These are phyloP conservation scores for Porites evermanni DNA, from an alignment of 92 coral and sea anemone species.

Conservation along the genomic window DNA sequence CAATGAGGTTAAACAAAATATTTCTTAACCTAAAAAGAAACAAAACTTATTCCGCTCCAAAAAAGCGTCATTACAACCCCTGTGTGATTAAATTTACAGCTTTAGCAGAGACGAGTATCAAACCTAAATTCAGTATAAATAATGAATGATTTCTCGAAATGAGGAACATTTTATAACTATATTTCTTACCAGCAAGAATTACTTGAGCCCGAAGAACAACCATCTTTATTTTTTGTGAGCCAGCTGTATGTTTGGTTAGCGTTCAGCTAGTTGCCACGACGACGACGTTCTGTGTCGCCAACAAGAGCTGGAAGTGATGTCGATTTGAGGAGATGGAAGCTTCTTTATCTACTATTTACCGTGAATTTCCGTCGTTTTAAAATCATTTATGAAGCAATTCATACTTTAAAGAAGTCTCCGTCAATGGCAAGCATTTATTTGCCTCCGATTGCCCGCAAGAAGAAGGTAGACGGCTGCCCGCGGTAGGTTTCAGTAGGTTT, in stretches of 20 bases:
- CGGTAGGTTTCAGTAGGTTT: conserved; percentile 89
- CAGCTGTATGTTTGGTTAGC: conserved; percentile 37
- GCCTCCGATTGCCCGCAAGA: conserved; percentile 97
- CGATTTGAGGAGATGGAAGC: not conserved
- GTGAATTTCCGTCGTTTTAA: not conserved
- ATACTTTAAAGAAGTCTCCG: not conserved
- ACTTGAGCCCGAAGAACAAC: conserved; percentile 94
- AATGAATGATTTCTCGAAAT: not conserved
- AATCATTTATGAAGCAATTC: not conserved
- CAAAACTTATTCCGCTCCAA: too few relatives aligned
- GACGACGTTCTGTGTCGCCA: conserved; percentile 11
- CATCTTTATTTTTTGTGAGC: conserved; percentile 62
- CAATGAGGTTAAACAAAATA: too few relatives aligned
- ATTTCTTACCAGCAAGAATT: conserved; percentile 78
- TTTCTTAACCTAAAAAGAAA: not conserved
- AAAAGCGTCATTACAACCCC: too few relatives aligned
- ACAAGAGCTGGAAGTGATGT: not conserved
- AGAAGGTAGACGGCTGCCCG: conserved; percentile 91
- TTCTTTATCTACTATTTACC: not conserved
- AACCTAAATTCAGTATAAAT: not conserved
- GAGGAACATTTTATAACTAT: not conserved
- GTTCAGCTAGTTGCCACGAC: conserved; percentile 50
- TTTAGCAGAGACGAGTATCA: not conserved
- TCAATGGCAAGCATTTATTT: conserved; percentile 92
- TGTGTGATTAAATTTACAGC: too few relatives aligned